Base-by-base conservation (phyloP, 1,140 invertebrate genomes). In the Drosophila biarmipes region DNA sequence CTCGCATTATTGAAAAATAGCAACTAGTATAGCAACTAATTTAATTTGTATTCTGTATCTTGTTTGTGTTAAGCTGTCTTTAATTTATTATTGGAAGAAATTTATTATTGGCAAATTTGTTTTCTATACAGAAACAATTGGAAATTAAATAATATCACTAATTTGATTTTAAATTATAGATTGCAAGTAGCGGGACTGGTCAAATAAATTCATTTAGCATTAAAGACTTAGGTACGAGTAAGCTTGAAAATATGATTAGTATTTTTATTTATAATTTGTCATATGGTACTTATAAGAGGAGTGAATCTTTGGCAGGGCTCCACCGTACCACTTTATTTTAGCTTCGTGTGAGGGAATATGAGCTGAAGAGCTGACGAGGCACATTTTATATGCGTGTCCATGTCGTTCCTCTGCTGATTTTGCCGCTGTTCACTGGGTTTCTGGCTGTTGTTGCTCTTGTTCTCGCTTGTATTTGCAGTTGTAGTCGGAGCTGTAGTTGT, bases 321-420 rank as follows among this genome's bases (percentile, higher is more conserved):
- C 48, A 69, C 66, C 63, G 62, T 68, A 46, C 21, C 64, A n/a
- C 38, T 37, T 14, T 19, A 35, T 21, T 54, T 27, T 15, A 17
- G 27, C 12, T 15, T 29, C 64, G 62, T 43, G 43, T 56, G 38
- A 57, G 48, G 71, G 35, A 75, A 75, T 74, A 53, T 57, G 35
- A 64, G 71, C 72, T 74, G 51, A 42, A 63, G 51, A 51, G 46
- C 38, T 34, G 46, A 34, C 52, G 17, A 24, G 57, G 59, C 58
- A 45, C 53, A 74, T 74, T 74, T 74, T 45, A 74, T 74, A 74
- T 74, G 72, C 72, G 72, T 74, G 72, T 64, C 71, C 72, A 66
- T 74, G 69, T 73, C 58, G 69, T 73, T 64, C 59, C 53, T 51
- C 40, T 67, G 72, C 53, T 75, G 63, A 71, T 69, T 66, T 53